phyloP scores from a whole-genome alignment of 2,113 vertebrate species.

The Bufo gargarizans region DNA sequence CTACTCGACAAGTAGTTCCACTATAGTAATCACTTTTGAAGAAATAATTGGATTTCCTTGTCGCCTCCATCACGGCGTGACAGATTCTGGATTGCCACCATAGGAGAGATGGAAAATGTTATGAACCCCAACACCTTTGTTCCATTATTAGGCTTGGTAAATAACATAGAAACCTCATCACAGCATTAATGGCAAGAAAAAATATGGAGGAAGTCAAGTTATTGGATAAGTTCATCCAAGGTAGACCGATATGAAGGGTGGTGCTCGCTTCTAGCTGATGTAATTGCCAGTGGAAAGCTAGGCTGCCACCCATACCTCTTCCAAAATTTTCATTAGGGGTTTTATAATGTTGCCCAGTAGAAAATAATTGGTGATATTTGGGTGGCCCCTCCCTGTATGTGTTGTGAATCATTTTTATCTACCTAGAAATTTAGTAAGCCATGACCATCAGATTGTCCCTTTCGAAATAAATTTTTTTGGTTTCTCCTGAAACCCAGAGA shows the following conservation, averaged over 20 bases:
- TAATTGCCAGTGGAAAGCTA: neutral
- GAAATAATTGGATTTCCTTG: neutral
- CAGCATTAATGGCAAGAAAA: neutral
- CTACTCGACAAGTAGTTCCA: neutral
- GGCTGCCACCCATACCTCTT: too few relatives aligned
- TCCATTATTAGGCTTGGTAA: neutral
- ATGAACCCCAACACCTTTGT: neutral
- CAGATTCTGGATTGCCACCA: neutral
- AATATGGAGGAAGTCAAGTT: neutral
- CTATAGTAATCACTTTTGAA: constrained; percentile 4
- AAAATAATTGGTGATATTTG: too few relatives aligned
- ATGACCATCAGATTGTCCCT: too few relatives aligned
- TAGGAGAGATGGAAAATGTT: neutral
- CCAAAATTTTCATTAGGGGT: too few relatives aligned
- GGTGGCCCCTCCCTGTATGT: too few relatives aligned
- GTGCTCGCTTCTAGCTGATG: neutral
- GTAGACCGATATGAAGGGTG: neutral
- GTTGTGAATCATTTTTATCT: too few relatives aligned
- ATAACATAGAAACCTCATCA: neutral
- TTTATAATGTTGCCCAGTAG: too few relatives aligned
- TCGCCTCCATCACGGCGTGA: neutral
- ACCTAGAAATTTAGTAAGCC: too few relatives aligned
- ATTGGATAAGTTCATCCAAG: neutral
- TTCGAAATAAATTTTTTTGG: too few relatives aligned
- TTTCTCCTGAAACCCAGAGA: too few relatives aligned